Evolutionary conservation across 2,888 invertebrate species (phyloP).

Genomic region (Torymus texanus): DNA sequence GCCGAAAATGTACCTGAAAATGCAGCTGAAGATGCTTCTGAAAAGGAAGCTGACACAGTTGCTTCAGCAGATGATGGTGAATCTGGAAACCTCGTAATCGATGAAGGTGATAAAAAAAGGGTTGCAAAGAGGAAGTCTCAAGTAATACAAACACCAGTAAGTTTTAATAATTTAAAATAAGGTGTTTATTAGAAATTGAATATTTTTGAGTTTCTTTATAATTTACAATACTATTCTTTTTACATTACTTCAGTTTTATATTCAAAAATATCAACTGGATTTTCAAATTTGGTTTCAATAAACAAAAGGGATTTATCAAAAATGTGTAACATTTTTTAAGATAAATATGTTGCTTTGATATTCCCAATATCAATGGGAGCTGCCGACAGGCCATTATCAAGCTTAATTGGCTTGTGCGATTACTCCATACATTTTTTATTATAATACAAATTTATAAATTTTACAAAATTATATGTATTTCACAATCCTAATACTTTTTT

Average conservation of each 20-base stretch:
- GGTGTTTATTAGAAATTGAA: conserved; percentile 27
- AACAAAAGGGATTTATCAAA: conserved; percentile 17
- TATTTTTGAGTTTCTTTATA: no score
- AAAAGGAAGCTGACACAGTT: conserved; percentile 57
- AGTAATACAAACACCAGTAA: conserved; percentile 65
- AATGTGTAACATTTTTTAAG: conserved; percentile 31
- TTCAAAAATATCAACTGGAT: no score
- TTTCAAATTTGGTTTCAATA: no score
- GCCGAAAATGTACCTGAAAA: conserved; percentile 56
- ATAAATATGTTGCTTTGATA: conserved; percentile 38
- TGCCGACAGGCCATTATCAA: conserved; percentile 76
- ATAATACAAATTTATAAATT: neutral
- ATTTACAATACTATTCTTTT: no score
- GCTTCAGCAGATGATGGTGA: conserved; percentile 67
- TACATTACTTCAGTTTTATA: no score
- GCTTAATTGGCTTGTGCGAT: conserved; percentile 77
- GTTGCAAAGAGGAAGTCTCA: conserved; percentile 68
- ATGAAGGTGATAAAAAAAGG: conserved; percentile 72
- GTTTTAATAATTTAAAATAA: conserved; percentile 41
- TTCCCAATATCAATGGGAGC: conserved; percentile 72
- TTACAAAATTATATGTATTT: conserved; percentile 3
- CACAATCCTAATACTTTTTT: conserved; percentile 4
- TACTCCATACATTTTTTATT: conserved; percentile 73
- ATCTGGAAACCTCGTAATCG: conserved; percentile 70
- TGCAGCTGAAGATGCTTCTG: conserved; percentile 58